A percentile compares a stretch with the other conserved stretches of the same genome.
Evolutionary conservation across 1,140 invertebrate species (phyloP).

Genomic region (Acyrthosiphon pisum): DNA sequence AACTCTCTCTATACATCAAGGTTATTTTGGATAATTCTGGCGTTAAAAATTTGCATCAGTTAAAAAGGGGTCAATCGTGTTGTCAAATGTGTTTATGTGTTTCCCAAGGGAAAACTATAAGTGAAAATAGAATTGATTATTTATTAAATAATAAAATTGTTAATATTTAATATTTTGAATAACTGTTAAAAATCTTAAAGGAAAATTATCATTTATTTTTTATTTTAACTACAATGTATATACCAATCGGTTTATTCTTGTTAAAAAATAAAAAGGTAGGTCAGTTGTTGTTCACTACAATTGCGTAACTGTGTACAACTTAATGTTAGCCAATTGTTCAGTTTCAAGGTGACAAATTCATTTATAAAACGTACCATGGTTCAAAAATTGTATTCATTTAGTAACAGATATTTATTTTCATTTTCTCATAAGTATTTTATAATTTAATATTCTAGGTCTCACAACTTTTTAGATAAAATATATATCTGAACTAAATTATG

Average conservation of each 20-base stretch:
- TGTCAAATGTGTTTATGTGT: not conserved
- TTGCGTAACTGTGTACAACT: conserved; percentile 9
- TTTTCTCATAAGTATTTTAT: not conserved
- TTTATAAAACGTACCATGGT: not conserved
- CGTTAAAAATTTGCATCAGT: conserved; percentile 20
- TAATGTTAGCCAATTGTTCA: not conserved
- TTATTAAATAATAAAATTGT: not conserved
- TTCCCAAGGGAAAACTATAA: not conserved
- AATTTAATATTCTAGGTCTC: not conserved
- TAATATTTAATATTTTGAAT: not conserved
- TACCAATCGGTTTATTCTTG: not conserved
- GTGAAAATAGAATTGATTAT: not conserved
- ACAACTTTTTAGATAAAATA: not conserved
- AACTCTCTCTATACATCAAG: not conserved
- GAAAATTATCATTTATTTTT: not conserved
- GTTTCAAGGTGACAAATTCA: conserved; percentile 21
- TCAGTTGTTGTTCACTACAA: not conserved
- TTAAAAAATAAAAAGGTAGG: not conserved
- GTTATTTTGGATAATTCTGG: conserved; percentile 18
- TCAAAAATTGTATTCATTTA: not conserved
- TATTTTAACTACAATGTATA: not conserved
- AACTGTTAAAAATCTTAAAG: not conserved
- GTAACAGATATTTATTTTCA: not conserved
- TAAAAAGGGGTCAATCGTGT: not conserved
- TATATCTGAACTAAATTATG: not conserved